Evolutionary conservation across 2,113 vertebrate genomes (phyloP).

Genomic region (Cygnus atratus): DNA sequence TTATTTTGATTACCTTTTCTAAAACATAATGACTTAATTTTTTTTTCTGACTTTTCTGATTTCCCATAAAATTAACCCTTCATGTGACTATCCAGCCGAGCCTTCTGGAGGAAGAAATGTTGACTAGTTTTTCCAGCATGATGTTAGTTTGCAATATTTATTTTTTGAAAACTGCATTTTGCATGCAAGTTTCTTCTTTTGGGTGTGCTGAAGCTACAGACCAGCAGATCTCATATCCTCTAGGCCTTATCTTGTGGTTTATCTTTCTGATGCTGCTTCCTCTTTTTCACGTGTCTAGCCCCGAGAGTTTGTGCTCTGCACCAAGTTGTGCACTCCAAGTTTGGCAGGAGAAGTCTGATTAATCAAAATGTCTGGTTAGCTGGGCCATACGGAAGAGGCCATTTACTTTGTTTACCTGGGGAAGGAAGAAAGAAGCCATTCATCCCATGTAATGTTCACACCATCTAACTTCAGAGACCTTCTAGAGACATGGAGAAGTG

Average conservation of each 20-base stretch:
- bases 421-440: not conserved
- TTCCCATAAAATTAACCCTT: not conserved
- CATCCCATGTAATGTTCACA: rapidly evolving
- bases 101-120: not conserved
- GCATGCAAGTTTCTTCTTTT: slow-evolving; percentile 21
- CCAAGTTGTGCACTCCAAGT: not conserved
- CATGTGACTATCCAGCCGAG: not conserved
- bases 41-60: not conserved
- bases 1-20: not conserved
- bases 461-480: not conserved
- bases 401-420: not conserved
- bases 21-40: not conserved
- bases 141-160: not conserved
- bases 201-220: slow-evolving; percentile 23
- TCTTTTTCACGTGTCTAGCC: slow-evolving; percentile 18
- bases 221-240: slow-evolving; percentile 56
- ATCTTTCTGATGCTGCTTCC: slow-evolving; percentile 65
- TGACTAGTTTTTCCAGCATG: not conserved
- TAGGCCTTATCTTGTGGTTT: slow-evolving; percentile 69
- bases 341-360: not conserved
- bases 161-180: not conserved
- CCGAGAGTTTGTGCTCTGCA: slow-evolving; percentile 4
- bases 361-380: not conserved
- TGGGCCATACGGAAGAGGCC: not conserved
- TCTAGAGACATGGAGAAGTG: not conserved